phyloP scores from a whole-genome alignment of 2,113 vertebrate genomes.

The Herpailurus yagouaroundi region DNA sequence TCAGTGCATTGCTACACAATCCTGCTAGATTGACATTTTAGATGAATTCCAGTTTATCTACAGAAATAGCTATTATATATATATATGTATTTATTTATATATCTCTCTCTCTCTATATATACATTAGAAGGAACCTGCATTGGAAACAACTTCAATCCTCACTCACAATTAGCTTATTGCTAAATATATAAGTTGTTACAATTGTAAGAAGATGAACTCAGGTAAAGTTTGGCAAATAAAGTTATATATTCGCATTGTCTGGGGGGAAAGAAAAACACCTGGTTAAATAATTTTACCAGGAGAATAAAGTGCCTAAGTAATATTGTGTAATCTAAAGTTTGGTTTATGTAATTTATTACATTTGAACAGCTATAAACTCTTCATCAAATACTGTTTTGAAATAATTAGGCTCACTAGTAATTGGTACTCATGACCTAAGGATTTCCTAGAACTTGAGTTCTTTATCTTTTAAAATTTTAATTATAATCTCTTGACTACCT shows the following conservation, averaged over 20 bases:
- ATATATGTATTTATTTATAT: too few relatives aligned
- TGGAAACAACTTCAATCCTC: background rate
- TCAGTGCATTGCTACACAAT: constrained; percentile 1
- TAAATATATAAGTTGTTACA: background rate
- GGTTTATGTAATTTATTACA: background rate
- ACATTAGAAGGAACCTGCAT: background rate
- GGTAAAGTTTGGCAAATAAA: constrained; percentile 45
- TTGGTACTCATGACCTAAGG: background rate
- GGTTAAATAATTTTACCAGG: constrained; percentile 20
- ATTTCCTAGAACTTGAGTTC: background rate
- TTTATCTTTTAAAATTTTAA: constrained; percentile 30
- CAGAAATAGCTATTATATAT: background rate
- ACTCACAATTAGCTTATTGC: constrained; percentile 23
- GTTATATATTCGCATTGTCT: background rate
- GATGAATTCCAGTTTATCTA: background rate
- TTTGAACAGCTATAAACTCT: background rate
- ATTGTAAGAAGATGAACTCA: constrained; percentile 18
- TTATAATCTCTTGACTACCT: constrained; percentile 24
- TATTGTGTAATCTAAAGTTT: background rate
- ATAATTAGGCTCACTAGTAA: constrained; percentile 23
- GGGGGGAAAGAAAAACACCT: background rate
- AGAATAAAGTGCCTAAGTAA: background rate
- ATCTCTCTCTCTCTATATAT: too few relatives aligned
- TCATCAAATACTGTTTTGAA: constrained; percentile 8
- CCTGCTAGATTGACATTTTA: background rate